phyloP scores from a whole-genome alignment of 2,888 invertebrate genomes.

The Parelbella ahira region DNA sequence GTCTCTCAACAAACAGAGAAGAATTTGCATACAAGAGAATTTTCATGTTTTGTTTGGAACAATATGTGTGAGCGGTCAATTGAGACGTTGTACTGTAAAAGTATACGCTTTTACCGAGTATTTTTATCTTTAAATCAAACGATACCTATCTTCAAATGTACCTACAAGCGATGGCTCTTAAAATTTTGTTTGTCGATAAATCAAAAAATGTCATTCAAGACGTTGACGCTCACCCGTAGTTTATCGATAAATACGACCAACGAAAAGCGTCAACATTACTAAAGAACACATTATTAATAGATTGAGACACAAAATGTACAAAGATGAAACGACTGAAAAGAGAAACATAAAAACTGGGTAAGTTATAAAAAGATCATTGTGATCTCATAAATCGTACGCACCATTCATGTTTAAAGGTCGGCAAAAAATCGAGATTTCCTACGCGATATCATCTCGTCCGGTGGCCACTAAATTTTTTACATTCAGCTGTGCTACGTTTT shows the following conservation, averaged over 20 bases:
- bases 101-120: too few species aligned
- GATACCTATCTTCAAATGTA: too few species aligned
- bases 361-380: conserved; percentile 71
- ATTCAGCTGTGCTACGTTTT: conserved; percentile 20
- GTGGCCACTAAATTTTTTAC: conserved; percentile 56
- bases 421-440: conserved; percentile 72
- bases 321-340: conserved; percentile 54
- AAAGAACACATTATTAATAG: conserved; percentile 77
- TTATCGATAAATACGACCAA: conserved; percentile 57
- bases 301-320: conserved; percentile 75
- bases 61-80: conserved; percentile 19
- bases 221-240: too few species aligned
- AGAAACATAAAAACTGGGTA: conserved; percentile 49
- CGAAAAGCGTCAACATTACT: conserved; percentile 55
- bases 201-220: too few species aligned
- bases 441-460: conserved; percentile 69
- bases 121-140: too few species aligned
- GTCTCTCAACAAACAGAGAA: conserved; percentile 52
- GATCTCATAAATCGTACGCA: conserved; percentile 76
- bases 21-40: conserved; percentile 46
- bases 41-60: conserved; percentile 33
- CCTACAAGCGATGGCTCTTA: too few species aligned
- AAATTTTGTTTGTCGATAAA: too few species aligned
- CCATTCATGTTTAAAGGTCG: conserved; percentile 71
- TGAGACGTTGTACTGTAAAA: conserved; percentile 4